phyloP scores from a whole-genome alignment of 2,888 invertebrate genomes.

The Loripinus fragilis region DNA sequence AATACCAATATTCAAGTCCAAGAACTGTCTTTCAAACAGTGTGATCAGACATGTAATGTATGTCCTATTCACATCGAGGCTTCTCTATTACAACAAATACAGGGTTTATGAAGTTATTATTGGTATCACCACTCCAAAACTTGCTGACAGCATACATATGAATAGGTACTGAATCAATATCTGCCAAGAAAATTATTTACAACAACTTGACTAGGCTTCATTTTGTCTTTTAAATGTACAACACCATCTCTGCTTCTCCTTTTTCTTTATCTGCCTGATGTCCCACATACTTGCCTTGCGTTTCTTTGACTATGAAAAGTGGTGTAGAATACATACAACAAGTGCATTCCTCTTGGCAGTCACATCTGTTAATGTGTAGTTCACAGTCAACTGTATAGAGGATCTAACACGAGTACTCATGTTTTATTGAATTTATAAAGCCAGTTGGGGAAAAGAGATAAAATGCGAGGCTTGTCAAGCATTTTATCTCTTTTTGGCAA shows the following conservation, averaged over 20 bases:
- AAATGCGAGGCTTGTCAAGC: too few relatives aligned
- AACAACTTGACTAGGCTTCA: neutral
- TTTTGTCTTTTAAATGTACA: neutral
- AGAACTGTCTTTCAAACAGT: conserved; percentile 4
- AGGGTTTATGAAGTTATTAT: neutral
- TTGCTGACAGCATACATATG: conserved; percentile 30
- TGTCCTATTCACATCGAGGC: conserved; percentile 17
- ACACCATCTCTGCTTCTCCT: conserved; percentile 45
- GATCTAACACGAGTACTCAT: too few relatives aligned
- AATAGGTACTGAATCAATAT: conserved; percentile 36
- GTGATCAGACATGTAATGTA: conserved; percentile 27
- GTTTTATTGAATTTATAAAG: too few relatives aligned
- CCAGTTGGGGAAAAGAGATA: too few relatives aligned
- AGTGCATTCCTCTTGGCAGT: conserved; percentile 1
- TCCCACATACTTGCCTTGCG: neutral
- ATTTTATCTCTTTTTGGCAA: too few relatives aligned
- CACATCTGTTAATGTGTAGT: neutral
- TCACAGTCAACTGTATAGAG: too few relatives aligned
- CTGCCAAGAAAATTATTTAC: conserved; percentile 33
- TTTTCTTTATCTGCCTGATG: conserved; percentile 39
- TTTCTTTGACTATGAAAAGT: too few relatives aligned
- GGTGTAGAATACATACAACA: neutral
- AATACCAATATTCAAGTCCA: conserved; percentile 8
- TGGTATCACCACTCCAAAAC: conserved; percentile 13
- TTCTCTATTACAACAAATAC: conserved; percentile 38